Conservation (phyloP, 2,888 invertebrate species). For the Cepaea hortensis region DNA sequence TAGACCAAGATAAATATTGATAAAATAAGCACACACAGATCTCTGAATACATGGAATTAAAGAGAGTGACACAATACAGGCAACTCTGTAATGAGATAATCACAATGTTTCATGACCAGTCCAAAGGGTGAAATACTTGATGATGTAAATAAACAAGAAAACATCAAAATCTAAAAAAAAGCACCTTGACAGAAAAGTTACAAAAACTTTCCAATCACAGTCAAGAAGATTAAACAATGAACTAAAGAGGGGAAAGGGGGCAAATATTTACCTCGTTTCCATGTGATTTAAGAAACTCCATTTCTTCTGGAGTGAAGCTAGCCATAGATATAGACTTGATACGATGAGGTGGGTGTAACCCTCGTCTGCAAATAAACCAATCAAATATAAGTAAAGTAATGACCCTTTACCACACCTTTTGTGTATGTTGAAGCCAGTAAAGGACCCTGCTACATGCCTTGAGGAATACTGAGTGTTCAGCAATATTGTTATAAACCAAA, state of each 20-base stretch:
- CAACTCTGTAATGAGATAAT: no score
- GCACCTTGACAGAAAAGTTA: neutral
- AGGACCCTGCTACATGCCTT: no score
- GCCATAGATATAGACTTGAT: conserved; percentile 99
- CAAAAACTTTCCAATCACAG: neutral
- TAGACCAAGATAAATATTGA: no score
- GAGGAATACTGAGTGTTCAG: no score
- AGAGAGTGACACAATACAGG: no score
- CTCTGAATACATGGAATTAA: no score
- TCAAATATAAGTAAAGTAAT: neutral
- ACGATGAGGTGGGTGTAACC: conserved; percentile 96
- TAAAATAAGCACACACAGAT: no score
- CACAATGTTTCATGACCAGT: neutral
- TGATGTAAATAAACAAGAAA: neutral
- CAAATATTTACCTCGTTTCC: conserved; percentile 85
- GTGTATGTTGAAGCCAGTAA: no score
- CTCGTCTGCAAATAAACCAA: conserved; percentile 83
- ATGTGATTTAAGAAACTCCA: conserved; percentile 90
- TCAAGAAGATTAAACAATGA: neutral
- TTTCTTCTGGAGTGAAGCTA: conserved; percentile 95
- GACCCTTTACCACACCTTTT: no score
- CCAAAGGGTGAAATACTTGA: neutral
- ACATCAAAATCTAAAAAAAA: neutral
- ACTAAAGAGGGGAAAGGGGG: neutral
- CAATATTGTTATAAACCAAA: no score